Base-by-base conservation (phyloP, 2,113 vertebrate genomes). In the Chelonoidis abingdonii region DNA sequence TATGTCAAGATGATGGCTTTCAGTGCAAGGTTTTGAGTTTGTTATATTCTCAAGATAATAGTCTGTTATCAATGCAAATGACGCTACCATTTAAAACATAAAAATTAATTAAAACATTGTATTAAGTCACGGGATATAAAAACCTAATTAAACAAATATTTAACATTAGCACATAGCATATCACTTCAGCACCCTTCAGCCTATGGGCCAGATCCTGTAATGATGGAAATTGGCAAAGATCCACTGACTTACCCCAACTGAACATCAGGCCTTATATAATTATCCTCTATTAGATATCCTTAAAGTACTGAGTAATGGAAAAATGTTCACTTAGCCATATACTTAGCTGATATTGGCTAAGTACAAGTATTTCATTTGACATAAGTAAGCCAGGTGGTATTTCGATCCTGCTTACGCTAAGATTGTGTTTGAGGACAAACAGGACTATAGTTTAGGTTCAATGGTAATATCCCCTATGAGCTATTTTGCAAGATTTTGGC, bases 51-150 rank as follows among this genome's bases (percentile, higher is more conserved):
- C 10, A 80, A 89, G 69, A 86, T 69, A 95, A 94, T 44, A 75
- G 3, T 44, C 87, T 80, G 16, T 2, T 88, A 82, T 65, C 31
- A 56, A 19, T 86, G 6, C 1, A 91, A 94, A 95, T 91, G 80
- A 35, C 35, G 29, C 2, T 90, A 50, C 35, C 76, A 75, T 86
- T 95, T 91, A 90, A 94, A 94, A 17, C 7, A 93, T 44, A 89
- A 89, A 87, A 92, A 57, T 59, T 89, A 95, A 41, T 86, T 88
- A 49, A 86, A 83, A 75, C 19, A n/a, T 44, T 7, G 31, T 38
- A 52, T 83, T 81, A 83, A 88, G 44, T 81, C 88, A 50, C 22
- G 83, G 52, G 1, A 80, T 6, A 1, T 49, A 84, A 83, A 96
- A 84, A 2, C 19, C n/a, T 44, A 89, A 84, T 95, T 57, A 83